These are phyloP conservation scores for Tarsius wallacei DNA, from an alignment of 2,797 vertebrate genomes.

Conservation along the genomic window DNA sequence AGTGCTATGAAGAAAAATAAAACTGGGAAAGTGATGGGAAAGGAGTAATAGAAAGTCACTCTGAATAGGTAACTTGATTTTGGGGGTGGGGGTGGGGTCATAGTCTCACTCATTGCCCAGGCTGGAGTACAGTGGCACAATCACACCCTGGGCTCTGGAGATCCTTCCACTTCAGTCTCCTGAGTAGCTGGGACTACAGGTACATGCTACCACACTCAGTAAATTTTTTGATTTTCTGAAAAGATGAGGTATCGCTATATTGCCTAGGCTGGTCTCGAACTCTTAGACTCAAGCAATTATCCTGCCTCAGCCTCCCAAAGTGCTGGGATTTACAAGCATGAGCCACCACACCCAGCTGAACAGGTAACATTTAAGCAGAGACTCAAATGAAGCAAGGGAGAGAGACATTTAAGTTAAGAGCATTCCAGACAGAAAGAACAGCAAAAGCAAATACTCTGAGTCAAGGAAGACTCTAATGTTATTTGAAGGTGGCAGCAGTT, in stretches of 20 bases:
- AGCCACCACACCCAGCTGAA: too few species aligned
- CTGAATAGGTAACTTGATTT: too few species aligned
- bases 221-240: not conserved
- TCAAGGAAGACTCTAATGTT: not conserved
- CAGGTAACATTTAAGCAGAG: too few species aligned
- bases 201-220: not conserved
- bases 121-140: not conserved
- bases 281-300: not conserved
- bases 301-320: not conserved
- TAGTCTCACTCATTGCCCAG: not conserved
- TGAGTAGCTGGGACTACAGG: not conserved
- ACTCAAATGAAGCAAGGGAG: too few species aligned
- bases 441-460: not conserved
- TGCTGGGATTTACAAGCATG: too few species aligned
- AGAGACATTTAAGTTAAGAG: too few species aligned
- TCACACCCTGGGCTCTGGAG: not conserved
- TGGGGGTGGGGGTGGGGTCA: too few species aligned
- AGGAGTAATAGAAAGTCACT: too few species aligned
- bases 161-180: not conserved
- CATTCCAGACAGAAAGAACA: too few species aligned
- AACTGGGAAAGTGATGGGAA: not conserved
- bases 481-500: not conserved
- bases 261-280: not conserved
- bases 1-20: slow-evolving; percentile 45
- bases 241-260: not conserved